Percentiles rank a stretch among this genome's conserved stretches.
phyloP scores from a whole-genome alignment of 1,140 invertebrate species.

The Panagrolaimus sp. region DNA sequence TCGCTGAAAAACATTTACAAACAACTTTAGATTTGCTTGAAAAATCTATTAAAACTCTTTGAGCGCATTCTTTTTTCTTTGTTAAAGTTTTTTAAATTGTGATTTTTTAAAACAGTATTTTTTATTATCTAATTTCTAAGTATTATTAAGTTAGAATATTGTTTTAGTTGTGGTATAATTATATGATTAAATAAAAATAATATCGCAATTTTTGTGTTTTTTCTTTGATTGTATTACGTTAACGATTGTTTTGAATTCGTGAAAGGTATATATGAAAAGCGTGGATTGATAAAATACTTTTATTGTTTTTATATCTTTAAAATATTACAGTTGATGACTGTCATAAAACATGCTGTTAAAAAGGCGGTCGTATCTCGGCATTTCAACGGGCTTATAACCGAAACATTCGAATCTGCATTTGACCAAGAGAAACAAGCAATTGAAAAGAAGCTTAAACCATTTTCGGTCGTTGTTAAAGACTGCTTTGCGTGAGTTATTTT shows the following conservation, averaged over 20 bases:
- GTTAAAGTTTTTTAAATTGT: not conserved
- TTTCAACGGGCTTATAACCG: constrained; percentile 53
- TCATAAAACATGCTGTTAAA: not conserved
- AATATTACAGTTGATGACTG: not conserved
- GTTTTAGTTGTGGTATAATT: constrained; percentile 16
- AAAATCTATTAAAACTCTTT: constrained; percentile 66
- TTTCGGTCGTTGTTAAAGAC: constrained; percentile 52
- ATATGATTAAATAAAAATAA: not conserved
- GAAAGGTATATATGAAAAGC: too few relatives aligned
- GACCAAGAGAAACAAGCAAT: constrained; percentile 41
- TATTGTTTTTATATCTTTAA: not conserved
- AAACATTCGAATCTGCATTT: constrained; percentile 53
- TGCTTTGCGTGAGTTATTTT: constrained; percentile 49
- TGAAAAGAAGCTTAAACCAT: constrained; percentile 36
- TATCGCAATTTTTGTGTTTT: not conserved
- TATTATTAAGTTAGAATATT: not conserved
- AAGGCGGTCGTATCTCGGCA: not conserved
- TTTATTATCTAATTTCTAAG: constrained; percentile 10
- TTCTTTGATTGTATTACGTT: not conserved
- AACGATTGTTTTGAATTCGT: constrained; percentile 7
- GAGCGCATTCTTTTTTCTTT: constrained; percentile 21
- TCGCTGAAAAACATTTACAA: constrained; percentile 79
- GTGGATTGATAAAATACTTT: constrained; percentile 3
- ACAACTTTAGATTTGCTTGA: constrained; percentile 81
- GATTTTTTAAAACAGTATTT: constrained; percentile 4